phyloP scores from a whole-genome alignment of 2,888 invertebrate species.

The Electrophaes corylata region DNA sequence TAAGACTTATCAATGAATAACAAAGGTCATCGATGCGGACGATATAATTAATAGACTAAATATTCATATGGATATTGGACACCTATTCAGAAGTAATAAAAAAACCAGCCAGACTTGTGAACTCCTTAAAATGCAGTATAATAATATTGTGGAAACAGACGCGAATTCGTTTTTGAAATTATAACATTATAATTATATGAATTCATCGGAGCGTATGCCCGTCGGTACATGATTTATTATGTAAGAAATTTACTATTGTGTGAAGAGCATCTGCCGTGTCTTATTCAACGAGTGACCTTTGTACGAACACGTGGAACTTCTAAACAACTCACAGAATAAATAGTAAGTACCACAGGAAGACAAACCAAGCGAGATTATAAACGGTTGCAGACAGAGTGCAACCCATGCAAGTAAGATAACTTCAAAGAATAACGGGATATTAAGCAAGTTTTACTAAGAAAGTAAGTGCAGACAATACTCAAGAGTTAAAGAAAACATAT shows the following conservation, averaged over 20 bases:
- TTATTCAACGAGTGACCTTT: constrained; percentile 75
- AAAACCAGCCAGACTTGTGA: background rate
- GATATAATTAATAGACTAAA: constrained; percentile 31
- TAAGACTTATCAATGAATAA: constrained; percentile 57
- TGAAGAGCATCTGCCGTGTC: constrained; percentile 65
- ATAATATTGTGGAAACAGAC: background rate
- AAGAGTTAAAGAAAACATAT: background rate
- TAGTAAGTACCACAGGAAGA: background rate
- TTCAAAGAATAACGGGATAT: background rate
- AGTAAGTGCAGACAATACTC: background rate
- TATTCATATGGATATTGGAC: background rate
- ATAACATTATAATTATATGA: constrained; percentile 22
- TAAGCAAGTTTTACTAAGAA: background rate
- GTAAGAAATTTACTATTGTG: constrained; percentile 55
- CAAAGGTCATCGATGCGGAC: constrained; percentile 47
- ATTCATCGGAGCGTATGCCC: constrained; percentile 34
- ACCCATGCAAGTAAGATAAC: background rate
- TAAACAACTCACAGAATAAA: constrained; percentile 44
- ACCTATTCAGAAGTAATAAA: background rate
- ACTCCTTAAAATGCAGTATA: background rate
- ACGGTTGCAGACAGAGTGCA: background rate
- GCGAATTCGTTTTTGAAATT: constrained; percentile 4
- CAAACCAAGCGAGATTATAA: constrained; percentile 1
- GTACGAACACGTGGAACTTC: constrained; percentile 65
- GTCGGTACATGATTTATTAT: constrained; percentile 49